Base-by-base conservation (phyloP, 2,113 vertebrate species). In the Cepphus grylle region DNA sequence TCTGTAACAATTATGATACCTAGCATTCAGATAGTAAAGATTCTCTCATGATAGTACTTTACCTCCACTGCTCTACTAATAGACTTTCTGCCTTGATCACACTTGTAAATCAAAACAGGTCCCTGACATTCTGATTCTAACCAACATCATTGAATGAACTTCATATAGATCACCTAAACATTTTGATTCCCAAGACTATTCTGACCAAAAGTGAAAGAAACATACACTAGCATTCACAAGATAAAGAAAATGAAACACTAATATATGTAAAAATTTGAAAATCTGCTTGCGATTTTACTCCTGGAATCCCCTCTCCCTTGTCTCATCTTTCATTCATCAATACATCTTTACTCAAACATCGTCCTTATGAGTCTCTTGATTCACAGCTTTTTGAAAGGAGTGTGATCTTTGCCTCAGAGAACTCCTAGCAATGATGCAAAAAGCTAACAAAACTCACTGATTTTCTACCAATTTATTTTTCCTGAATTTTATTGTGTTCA, bases 81-180 rank as follows among this genome's bases (percentile, higher is more conserved):
- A 70, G 27, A 88, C 29, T 95, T 94, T 43, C 21, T 84, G 62
- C 59, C 84, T 95, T 94, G 81, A 96, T 96, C 49, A 74, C 90
- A 80, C 40, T 83, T 95, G 67, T 93, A 97, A 96, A 82, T 96
- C 72, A 95, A 18, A 83, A 79, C 10, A 78, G 34, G 36, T 59
- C 10, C 78, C 69, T 94, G 76, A 82, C 69, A 96, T 70, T 58
- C 50, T 49, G 74, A 94, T 95, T 96, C 50, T 81, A 85, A 88
- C n/a, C 38, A 86, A 72, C 3, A 84, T 7, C 12, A 72, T 66
- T 78, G 86, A 90, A 80, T 25, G 73, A 82, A 90, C 34, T 86
- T 87, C 79, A 32, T 26, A 36, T 32, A 76, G 27, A 55, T 80
- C 22, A 94, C 40, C 40, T 40, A 85, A 14, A 45, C 26, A 11